Percentiles rank a stretch among this genome's conserved stretches.
These are phyloP conservation scores for Trematocara unimaculatum DNA, from an alignment of 2,113 vertebrate species.

Conservation along the genomic window DNA sequence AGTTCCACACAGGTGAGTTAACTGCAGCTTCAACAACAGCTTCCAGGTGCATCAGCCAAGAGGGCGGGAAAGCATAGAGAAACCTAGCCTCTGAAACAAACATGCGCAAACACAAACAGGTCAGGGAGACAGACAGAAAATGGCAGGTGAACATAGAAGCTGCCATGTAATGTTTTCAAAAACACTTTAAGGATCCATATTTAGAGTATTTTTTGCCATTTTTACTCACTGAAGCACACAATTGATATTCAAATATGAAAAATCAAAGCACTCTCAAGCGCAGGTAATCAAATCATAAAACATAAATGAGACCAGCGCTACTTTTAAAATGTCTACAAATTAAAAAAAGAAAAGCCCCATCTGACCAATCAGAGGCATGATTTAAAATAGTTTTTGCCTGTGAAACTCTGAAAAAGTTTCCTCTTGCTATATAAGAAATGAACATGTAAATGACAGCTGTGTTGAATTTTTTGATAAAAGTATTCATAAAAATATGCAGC, in stretches of 20 bases:
- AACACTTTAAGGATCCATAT: not conserved
- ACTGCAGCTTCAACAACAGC: not conserved
- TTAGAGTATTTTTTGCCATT: not conserved
- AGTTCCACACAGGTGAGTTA: not conserved
- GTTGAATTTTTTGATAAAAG: not conserved
- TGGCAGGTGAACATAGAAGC: not conserved
- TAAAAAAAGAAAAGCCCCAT: not conserved
- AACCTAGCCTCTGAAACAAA: not conserved
- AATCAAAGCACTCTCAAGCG: not conserved
- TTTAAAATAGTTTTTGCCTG: not conserved
- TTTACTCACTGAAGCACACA: not conserved
- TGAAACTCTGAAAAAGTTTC: not conserved
- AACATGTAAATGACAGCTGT: not conserved
- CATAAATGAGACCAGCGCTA: not conserved
- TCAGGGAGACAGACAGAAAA: not conserved
- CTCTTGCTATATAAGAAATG: not conserved
- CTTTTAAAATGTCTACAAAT: not conserved
- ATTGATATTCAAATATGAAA: not conserved
- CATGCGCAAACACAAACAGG: not conserved
- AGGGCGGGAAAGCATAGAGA: not conserved
- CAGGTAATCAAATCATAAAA: not conserved
- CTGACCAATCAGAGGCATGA: not conserved
- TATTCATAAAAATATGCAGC: not conserved
- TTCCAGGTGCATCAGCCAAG: not conserved
- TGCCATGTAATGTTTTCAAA: not conserved